Evolutionary conservation across 2,797 vertebrate species (phyloP).

Genomic region (Pogoniulus pusillus): DNA sequence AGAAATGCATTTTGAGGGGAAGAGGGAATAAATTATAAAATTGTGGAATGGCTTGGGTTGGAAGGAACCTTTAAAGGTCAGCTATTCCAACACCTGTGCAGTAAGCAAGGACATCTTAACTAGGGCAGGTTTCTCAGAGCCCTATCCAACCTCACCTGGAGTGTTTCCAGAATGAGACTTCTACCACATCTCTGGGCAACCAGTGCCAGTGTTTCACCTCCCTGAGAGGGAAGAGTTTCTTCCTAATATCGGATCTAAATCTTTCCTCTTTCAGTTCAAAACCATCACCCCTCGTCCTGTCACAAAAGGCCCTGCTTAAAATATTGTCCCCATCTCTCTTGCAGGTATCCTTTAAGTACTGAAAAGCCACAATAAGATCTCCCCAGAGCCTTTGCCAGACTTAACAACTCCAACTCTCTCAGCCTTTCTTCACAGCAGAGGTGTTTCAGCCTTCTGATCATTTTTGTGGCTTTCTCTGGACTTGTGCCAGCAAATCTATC

Average conservation of each 20-base stretch:
- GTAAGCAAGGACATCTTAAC: too few relatives aligned
- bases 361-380: not conserved
- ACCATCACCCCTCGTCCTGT: not conserved
- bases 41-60: not conserved
- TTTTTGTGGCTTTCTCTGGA: not conserved
- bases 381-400: not conserved
- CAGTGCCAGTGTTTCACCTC: not conserved
- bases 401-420: not conserved
- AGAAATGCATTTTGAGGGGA: accelerated
- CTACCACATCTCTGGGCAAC: not conserved
- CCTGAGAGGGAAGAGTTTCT: not conserved
- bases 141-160: not conserved
- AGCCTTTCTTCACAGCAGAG: not conserved
- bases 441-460: not conserved
- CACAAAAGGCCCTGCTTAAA: not conserved
- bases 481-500: not conserved
- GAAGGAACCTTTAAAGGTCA: not conserved
- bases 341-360: not conserved
- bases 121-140: not conserved
- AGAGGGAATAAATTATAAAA: not conserved
- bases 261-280: not conserved
- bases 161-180: not conserved
- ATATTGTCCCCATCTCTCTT: not conserved
- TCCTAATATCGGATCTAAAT: not conserved
- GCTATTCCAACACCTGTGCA: not conserved